Base-by-base conservation (phyloP, 1,140 invertebrate species). In the Drosophila suzukii region DNA sequence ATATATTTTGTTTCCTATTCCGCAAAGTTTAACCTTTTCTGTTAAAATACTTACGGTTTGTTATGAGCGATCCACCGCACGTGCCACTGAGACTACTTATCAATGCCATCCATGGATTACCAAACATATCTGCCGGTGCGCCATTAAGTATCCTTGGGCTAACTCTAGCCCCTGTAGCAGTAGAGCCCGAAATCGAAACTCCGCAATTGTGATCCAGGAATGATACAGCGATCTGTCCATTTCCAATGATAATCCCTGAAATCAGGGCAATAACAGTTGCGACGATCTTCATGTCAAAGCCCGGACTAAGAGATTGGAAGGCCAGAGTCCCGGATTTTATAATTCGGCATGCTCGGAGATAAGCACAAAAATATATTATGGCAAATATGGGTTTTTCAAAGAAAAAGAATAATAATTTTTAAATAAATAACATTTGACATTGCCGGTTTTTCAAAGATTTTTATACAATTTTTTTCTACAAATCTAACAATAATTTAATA, bases 1-100 rank as follows among this genome's bases (percentile, higher is more conserved):
- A 8, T 10, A 13, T 13, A 15, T n/a, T 24, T 27, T 20, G 10
- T 10, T 12, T 27, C 17, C 1, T 8, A n/a, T 20, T 7, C n/a
- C 15, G 8, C 4, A 32, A 50, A 3, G 8, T 0, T 30, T n/a
- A 49, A 24, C 4, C 6, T 0, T 27, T 49, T 27, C 4, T 0
- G 0, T 17, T 7, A 6, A 11, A 15, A 32, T 30, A 34, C 63
- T 49, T 66, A 66, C 63, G 57, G 15, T 7, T 6, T 10, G 63
- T 66, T 4, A 66, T 66, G n/a, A 66, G 63, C 0, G 63, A 62
- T 10, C 63, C 63, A 3, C 63, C 63, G 27, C 62, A 66, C 0
- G 11, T 4, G 5, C 0, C 0, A 0, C 0, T 6, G 6, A 1
- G 4, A 7, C 34, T 38, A 0, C 3, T n/a, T 7, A 66, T 5